These are phyloP conservation scores for Aporophyla nigra DNA, from an alignment of 2,888 invertebrate genomes.

Conservation along the genomic window DNA sequence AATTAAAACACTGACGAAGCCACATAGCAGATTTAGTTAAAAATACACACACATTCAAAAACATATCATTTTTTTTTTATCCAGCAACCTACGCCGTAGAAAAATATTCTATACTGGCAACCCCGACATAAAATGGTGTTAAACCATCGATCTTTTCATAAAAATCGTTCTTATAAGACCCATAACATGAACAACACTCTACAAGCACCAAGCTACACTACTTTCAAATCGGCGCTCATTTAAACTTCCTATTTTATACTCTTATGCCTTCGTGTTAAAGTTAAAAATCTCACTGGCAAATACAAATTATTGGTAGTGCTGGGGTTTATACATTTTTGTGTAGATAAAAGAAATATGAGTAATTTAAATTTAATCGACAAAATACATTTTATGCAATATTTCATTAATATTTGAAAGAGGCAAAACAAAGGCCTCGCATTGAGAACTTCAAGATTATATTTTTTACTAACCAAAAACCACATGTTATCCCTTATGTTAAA, in stretches of 20 bases:
- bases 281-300: slow-evolving; percentile 28
- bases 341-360: neutral
- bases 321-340: neutral
- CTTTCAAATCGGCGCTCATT: slow-evolving; percentile 52
- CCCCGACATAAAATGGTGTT: neutral
- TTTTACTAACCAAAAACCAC: slow-evolving; percentile 13
- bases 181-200: slow-evolving; percentile 65
- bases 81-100: slow-evolving; percentile 19
- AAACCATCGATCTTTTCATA: slow-evolving; percentile 27
- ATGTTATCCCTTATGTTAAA: neutral
- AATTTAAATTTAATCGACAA: neutral
- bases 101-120: slow-evolving; percentile 42
- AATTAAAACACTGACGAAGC: slow-evolving; percentile 32
- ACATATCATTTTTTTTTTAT: slow-evolving; percentile 14
- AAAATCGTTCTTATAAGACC: slow-evolving; percentile 51
- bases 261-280: slow-evolving; percentile 43
- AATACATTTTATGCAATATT: neutral
- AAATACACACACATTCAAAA: slow-evolving; percentile 33
- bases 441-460: neutral
- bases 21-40: slow-evolving; percentile 24
- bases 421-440: neutral
- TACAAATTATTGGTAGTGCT: slow-evolving; percentile 11
- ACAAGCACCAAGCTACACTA: slow-evolving; percentile 80
- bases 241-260: slow-evolving; percentile 51
- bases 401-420: neutral